phyloP scores from a whole-genome alignment of 2,797 vertebrate species.

The Onychomys torridus region DNA sequence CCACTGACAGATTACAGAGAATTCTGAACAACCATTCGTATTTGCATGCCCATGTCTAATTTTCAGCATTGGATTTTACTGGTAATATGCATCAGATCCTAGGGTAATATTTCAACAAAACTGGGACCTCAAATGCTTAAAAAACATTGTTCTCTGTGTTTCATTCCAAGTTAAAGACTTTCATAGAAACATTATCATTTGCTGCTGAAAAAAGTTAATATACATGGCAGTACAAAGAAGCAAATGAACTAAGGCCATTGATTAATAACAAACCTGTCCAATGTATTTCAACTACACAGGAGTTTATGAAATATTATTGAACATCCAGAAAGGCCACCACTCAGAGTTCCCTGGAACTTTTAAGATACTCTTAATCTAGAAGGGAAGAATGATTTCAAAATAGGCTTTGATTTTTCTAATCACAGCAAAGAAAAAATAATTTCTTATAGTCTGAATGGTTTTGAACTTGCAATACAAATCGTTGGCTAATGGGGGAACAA shows the following conservation, averaged over 20 bases:
- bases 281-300: constrained; percentile 33
- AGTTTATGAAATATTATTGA: background rate
- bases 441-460: constrained; percentile 7
- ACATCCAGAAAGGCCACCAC: background rate
- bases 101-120: constrained; percentile 6
- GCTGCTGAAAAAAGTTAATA: background rate
- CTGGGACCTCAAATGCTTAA: background rate
- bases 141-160: constrained; percentile 40
- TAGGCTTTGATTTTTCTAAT: constrained; percentile 4
- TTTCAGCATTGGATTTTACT: background rate
- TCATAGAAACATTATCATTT: constrained; percentile 27
- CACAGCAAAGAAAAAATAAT: background rate
- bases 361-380: background rate
- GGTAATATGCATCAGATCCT: background rate
- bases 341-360: background rate
- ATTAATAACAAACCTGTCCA: background rate
- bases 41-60: background rate
- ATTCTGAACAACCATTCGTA: background rate
- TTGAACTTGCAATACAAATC: background rate
- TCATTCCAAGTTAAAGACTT: constrained; percentile 46
- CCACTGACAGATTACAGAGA: constrained; percentile 5
- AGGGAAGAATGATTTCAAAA: background rate
- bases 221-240: background rate
- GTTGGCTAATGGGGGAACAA: background rate
- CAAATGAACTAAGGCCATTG: background rate